Base-by-base conservation (phyloP, 2,888 invertebrate genomes). In the Cyclophora albipunctata region DNA sequence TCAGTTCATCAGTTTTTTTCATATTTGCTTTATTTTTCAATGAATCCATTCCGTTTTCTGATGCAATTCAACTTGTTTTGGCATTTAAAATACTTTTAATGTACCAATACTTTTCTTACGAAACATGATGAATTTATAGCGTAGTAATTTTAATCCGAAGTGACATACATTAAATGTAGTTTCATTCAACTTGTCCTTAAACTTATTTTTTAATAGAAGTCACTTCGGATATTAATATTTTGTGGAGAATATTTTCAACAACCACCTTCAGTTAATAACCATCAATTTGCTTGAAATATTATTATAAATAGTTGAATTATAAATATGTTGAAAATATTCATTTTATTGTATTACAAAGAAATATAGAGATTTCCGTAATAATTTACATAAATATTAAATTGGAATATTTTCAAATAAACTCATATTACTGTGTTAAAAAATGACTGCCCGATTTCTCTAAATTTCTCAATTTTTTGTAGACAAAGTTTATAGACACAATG, bases 401-500 rank as follows among this genome's bases (percentile, higher is more conserved):
- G 7, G 4, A 1, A 7, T 42, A 7, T 7, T 42, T 42, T 3
- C 4, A 3, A 7, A 20, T 20, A 20, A 20, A 20, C 20, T 20
- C 20, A 20, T 20, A 20, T 20, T 20, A 20, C 20, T 20, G 20
- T 20, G 20, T 20, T 20, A 20, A 20, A 20, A 20, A 20, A 20
- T 20, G 20, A 20, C n/a, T n/a, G n/a, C 20, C 20, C 20, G 20
- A 20, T 47, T 47, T 3, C n/a, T 34, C 41, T 51, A 45, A 52
- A 52, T 58, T 58, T 54, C 55, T 54, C 51, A 59, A 53, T 54
- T 51, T 44, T 4, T 37, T 37, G 5, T 37, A 20, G 20, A 51
- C 42, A n/a, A 64, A 67, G 57, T 58, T 67, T 71, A 65, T 53
- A 67, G 55, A 71, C 48, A 53, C 78, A 78, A 81, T 72, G 41